Evolutionary conservation across 2,797 vertebrate species (phyloP).

Genomic region (Vultur gryphus): DNA sequence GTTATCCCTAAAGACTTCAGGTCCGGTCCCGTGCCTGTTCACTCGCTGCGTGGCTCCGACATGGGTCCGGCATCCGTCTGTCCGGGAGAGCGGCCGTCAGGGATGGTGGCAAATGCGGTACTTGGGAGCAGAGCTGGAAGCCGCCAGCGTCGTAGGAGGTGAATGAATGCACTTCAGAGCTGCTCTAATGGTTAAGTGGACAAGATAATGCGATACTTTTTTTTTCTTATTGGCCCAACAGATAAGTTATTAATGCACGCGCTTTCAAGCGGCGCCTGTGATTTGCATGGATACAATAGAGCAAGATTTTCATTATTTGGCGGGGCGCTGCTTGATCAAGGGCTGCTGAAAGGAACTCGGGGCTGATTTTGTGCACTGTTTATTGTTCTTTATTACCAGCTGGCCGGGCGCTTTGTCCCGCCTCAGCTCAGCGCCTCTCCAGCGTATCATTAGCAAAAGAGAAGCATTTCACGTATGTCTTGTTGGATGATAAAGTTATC

Average conservation of each 20-base stretch:
- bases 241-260: slow-evolving; percentile 38
- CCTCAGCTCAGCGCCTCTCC: background rate
- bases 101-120: background rate
- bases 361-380: background rate
- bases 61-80: background rate
- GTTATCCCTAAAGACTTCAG: background rate
- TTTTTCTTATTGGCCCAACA: slow-evolving; percentile 43
- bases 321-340: slow-evolving; percentile 28
- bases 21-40: rapidly evolving
- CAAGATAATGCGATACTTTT: slow-evolving; percentile 50
- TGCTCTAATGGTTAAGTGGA: slow-evolving; percentile 57
- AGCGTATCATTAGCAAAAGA: background rate
- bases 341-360: slow-evolving; percentile 12
- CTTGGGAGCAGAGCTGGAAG: background rate
- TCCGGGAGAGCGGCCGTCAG: background rate
- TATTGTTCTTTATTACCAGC: slow-evolving; percentile 13
- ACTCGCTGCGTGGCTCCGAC: rapidly evolving
- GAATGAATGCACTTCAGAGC: background rate
- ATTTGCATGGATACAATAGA: slow-evolving; percentile 66
- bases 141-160: background rate
- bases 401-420: slow-evolving; percentile 21
- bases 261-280: slow-evolving; percentile 5
- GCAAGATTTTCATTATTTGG: slow-evolving; percentile 52
- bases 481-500: slow-evolving; percentile 40
- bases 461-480: background rate